Evolutionary conservation across 2,888 invertebrate genomes (phyloP), one percentile per base, ranked within the genome.

Genomic region (Eupeodes latifasciatus): DNA sequence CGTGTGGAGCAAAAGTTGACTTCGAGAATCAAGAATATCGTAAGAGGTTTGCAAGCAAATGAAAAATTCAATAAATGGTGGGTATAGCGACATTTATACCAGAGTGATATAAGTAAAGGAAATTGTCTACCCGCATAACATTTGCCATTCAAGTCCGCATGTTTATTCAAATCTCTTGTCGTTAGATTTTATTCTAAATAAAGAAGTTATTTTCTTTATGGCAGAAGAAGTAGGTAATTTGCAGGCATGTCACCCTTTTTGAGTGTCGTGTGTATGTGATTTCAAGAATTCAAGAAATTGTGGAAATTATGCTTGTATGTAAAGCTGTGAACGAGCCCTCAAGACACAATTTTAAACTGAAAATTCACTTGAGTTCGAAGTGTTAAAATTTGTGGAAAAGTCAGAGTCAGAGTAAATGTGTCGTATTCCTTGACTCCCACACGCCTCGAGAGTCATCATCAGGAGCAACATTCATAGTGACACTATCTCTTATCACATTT

Each of bases 41-140:
- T 61, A 83, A 76, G 74, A 69, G 77, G 74, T 69, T 81, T 81
- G 40, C 77, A 11, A 84, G 40, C 77, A 11, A 84, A 88, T 88
- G 69, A 88, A 88, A 88, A 81, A 88, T 88, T 88, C 88, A 88
- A 81, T 84, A 74, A 88, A 77, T 77, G 84, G 77, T 77, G 84
- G 77, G 67, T 79, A 34, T 14, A 75, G 40, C 40, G 5, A 7
- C 40, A 71, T 40, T 36, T 55, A 40, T 79, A 53, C 1, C 47
- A 47, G 40, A 9, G 40, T 40, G 40, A 4, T 27, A 19, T 14
- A 44, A 4, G 64, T 11, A n/a, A 14, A 1, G 34, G 19, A 16
- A 72, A 47, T 5, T n/a, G 67, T 57, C 67, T 57, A 36, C 47
- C 64, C 62, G 66, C 75, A 83, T n/a, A 80, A 80, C 64, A 51